A percentile compares a stretch with the other conserved stretches of the same genome.
Evolutionary conservation across 2,113 vertebrate species (phyloP).

Genomic region (Ameiurus melas): DNA sequence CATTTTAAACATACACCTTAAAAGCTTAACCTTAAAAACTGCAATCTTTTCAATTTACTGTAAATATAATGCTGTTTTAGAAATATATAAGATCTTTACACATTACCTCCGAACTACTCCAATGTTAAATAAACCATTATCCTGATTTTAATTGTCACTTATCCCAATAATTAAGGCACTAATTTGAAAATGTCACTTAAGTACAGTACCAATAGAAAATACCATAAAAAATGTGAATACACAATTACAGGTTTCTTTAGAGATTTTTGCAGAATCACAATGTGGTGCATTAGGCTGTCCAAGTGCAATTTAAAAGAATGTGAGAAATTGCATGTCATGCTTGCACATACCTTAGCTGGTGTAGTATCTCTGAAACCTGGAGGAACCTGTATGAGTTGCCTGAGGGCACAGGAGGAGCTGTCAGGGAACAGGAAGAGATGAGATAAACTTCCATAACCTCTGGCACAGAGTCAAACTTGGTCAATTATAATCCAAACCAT

Average conservation of each 20-base stretch:
- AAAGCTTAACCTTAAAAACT: not conserved
- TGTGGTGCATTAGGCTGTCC: too few relatives aligned
- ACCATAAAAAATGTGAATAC: too few relatives aligned
- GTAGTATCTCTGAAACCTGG: too few relatives aligned
- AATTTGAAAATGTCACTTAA: too few relatives aligned
- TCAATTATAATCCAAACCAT: not conserved
- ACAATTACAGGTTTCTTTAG: too few relatives aligned
- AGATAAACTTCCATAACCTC: not conserved
- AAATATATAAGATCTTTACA: not conserved
- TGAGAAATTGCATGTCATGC: too few relatives aligned
- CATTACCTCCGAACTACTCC: not conserved
- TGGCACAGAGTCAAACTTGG: not conserved
- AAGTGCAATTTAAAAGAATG: too few relatives aligned
- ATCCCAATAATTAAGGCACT: not conserved
- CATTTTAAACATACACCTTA: not conserved
- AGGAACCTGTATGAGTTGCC: not conserved
- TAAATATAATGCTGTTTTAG: not conserved
- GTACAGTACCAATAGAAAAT: too few relatives aligned
- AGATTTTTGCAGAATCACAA: too few relatives aligned
- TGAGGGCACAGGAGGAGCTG: not conserved
- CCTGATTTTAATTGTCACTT: not conserved
- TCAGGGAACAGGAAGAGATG: not conserved
- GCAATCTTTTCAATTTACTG: not conserved
- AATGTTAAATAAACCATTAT: not conserved
- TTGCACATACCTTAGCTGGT: too few relatives aligned